Evolutionary conservation across 2,797 vertebrate species (phyloP).

Genomic region (Spinus olivaceus): DNA sequence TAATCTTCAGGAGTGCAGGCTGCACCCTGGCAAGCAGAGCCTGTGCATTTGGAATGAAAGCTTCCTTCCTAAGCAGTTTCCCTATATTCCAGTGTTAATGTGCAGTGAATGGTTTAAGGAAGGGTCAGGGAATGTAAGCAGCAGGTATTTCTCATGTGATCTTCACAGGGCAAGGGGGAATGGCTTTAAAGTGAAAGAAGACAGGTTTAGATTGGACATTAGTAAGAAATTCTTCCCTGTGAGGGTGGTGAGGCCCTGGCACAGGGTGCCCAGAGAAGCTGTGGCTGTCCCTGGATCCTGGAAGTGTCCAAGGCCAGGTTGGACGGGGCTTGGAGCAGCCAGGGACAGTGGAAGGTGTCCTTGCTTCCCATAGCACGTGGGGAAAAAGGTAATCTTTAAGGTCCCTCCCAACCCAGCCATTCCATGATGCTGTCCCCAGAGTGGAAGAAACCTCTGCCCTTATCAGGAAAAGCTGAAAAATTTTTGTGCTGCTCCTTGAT

Average conservation of each 20-base stretch:
- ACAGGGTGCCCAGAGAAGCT: not conserved
- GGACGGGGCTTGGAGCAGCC: fast-evolving
- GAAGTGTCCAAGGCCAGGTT: fast-evolving
- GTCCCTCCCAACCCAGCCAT: not conserved
- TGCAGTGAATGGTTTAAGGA: not conserved
- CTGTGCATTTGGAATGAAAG: not conserved
- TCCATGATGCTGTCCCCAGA: not conserved
- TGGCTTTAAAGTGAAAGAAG: not conserved
- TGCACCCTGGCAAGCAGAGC: not conserved
- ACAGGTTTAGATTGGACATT: not conserved
- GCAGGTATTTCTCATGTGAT: not conserved
- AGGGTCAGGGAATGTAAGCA: not conserved
- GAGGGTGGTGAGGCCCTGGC: fast-evolving
- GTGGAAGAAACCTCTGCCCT: not conserved
- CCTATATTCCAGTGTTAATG: fast-evolving
- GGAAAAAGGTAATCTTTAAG: fast-evolving
- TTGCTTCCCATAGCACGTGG: not conserved
- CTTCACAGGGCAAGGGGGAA: not conserved
- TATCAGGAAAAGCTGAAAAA: not conserved
- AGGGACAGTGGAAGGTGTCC: not conserved
- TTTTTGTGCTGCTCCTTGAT: not conserved
- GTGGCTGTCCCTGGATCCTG: not conserved
- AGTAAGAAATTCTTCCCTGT: fast-evolving
- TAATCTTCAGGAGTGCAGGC: not conserved
- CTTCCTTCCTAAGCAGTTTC: not conserved